A percentile compares a stretch with the other conserved stretches of the same genome.
phyloP scores from a whole-genome alignment of 2,888 invertebrate species.

The Ophraella communa region DNA sequence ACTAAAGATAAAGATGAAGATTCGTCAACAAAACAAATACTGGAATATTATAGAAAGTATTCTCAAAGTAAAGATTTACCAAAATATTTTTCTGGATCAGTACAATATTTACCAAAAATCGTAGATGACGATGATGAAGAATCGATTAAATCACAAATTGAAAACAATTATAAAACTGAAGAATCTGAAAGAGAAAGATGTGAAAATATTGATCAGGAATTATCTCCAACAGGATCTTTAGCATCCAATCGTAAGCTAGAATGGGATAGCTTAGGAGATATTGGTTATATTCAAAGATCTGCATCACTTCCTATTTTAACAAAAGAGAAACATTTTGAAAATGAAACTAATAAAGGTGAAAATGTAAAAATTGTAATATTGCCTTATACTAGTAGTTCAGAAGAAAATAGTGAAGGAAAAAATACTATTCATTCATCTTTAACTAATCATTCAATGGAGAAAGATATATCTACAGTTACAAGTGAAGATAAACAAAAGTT shows the following conservation, averaged over 20 bases:
- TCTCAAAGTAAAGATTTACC: constrained; percentile 71
- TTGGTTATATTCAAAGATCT: constrained; percentile 69
- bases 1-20: constrained; percentile 34
- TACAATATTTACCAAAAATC: constrained; percentile 45
- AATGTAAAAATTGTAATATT: constrained; percentile 31
- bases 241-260: constrained; percentile 78
- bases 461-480: constrained; percentile 9
- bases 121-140: constrained; percentile 34
- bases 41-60: constrained; percentile 74
- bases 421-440: constrained; percentile 18
- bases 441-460: constrained; percentile 14
- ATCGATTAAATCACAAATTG: neutral
- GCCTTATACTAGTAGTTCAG: constrained; percentile 33
- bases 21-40: constrained; percentile 49
- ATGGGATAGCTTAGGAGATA: constrained; percentile 89
- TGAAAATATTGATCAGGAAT: constrained; percentile 24
- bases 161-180: constrained; percentile 2
- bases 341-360: neutral
- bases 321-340: constrained; percentile 18
- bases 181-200: neutral
- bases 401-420: constrained; percentile 10
- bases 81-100: constrained; percentile 67
- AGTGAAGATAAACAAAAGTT: constrained; percentile 7
- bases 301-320: constrained; percentile 50
- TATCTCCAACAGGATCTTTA: constrained; percentile 77